Base-by-base conservation (phyloP, 2,888 invertebrate genomes). In the Oxycera nigricornis region DNA sequence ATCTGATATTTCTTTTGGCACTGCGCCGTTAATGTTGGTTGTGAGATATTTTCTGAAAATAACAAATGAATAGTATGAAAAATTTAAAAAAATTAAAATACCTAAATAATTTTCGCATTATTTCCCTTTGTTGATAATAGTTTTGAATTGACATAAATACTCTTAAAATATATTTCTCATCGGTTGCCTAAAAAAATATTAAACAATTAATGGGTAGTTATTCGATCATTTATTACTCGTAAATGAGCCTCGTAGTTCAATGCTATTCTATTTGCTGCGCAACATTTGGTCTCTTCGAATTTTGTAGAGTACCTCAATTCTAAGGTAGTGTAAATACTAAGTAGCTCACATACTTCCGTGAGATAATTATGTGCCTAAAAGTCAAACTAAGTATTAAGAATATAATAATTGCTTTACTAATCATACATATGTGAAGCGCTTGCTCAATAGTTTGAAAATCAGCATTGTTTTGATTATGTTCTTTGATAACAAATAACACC, bases 31-130 rank as follows among this genome's bases (percentile, higher is more conserved):
- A n/a, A n/a, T n/a, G n/a, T n/a, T n/a, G n/a, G n/a, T n/a, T n/a
- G n/a, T n/a, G 4, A 74, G 35, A 74, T 74, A 74, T 52, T 74
- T 74, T 50, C 74, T 74, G n/a, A 52, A 73, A 65, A 46, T 46
- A n/a, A 61, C 6, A n/a, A 70, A 30, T 7, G 22, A 6, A 22
- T 2, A n/a, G 2, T 6, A 26, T 59, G 17, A n/a, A 7, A 14
- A n/a, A 11, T 46, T 46, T 46, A 14, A 3, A 46, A 11, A 46
- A 46, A 7, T 3, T 14, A 46, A 7, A 46, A 46, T 74, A 74
- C 74, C 72, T 46, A 20, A 62, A 74, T 55, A 74, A 30, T 65
- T 59, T 41, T 7, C 55, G 30, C 50, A 74, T 62, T 20, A 72
- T 35, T 26, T 74, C 74, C 55, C 35, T 50, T 55, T 74, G 70